Evolutionary conservation across 2,888 invertebrate genomes (phyloP).

Genomic region (Eupeodes latifasciatus): DNA sequence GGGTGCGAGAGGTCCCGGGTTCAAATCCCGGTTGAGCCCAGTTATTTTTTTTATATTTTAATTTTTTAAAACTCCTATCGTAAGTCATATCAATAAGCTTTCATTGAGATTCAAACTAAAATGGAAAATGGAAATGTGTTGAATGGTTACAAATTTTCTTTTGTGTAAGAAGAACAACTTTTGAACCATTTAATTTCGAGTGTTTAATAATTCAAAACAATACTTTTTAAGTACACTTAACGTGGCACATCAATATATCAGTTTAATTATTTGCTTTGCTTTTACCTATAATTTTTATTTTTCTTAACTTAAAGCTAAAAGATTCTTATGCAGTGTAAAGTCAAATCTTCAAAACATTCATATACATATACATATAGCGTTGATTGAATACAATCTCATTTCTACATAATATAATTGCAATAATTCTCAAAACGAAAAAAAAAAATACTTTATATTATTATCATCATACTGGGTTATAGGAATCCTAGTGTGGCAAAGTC

Average conservation of each 20-base stretch:
- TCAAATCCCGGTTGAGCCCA: constrained; percentile 76
- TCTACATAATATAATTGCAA: constrained; percentile 9
- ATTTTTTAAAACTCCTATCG: too few species aligned
- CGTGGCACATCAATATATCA: constrained; percentile 26
- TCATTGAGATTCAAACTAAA: too few species aligned
- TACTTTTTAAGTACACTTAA: constrained; percentile 40
- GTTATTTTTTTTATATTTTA: background rate
- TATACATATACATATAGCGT: background rate
- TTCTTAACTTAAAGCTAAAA: constrained; percentile 48
- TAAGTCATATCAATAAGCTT: too few species aligned
- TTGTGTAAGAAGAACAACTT: too few species aligned
- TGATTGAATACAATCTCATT: constrained; percentile 20
- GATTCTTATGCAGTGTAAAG: constrained; percentile 30
- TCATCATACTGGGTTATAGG: constrained; percentile 4
- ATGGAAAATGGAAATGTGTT: too few species aligned
- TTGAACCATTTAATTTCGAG: too few species aligned
- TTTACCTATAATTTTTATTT: constrained; percentile 9
- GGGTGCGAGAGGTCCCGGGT: constrained; percentile 77
- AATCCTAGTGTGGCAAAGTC: background rate
- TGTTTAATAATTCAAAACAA: background rate
- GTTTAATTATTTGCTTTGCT: background rate
- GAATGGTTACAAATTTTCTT: too few species aligned
- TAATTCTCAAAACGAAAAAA: background rate
- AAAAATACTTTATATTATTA: constrained; percentile 19
- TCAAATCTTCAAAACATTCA: background rate